Conservation (phyloP, 2,797 vertebrate species). For the Coregonus sp. region DNA sequence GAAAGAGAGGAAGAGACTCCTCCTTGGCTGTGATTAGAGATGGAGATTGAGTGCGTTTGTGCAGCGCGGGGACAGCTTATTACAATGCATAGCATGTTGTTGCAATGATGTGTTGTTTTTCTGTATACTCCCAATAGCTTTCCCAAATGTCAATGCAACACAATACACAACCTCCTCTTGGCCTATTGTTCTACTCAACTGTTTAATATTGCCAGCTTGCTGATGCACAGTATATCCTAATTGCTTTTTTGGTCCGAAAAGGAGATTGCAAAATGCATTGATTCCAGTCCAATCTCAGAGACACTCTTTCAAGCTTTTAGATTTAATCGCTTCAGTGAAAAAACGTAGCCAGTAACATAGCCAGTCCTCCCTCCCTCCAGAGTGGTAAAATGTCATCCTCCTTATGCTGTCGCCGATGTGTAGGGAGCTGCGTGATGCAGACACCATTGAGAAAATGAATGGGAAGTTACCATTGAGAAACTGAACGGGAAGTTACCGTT, state of each 20-base stretch:
- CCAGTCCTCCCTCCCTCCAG: no score
- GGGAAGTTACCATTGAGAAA: no score
- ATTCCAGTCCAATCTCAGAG: neutral
- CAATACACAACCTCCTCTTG: neutral
- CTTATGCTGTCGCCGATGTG: neutral
- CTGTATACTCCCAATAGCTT: neutral
- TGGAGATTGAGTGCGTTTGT: constrained; percentile 72
- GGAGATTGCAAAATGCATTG: constrained; percentile 6
- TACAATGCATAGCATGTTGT: constrained; percentile 78
- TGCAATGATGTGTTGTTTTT: constrained; percentile 39
- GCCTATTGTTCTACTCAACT: neutral
- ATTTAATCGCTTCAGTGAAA: neutral
- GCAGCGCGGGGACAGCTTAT: constrained; percentile 70
- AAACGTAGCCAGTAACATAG: neutral
- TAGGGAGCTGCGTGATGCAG: neutral
- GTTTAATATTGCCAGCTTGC: neutral
- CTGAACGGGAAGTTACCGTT: neutral
- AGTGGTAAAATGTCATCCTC: neutral
- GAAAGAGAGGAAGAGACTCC: constrained; percentile 61
- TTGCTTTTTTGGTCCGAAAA: neutral
- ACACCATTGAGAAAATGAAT: neutral
- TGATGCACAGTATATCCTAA: neutral
- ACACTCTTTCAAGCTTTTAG: neutral
- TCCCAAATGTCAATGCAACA: neutral
- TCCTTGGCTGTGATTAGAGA: constrained; percentile 75